Base-by-base conservation (phyloP, 2,797 vertebrate species). In the Crypturellus tataupa region DNA sequence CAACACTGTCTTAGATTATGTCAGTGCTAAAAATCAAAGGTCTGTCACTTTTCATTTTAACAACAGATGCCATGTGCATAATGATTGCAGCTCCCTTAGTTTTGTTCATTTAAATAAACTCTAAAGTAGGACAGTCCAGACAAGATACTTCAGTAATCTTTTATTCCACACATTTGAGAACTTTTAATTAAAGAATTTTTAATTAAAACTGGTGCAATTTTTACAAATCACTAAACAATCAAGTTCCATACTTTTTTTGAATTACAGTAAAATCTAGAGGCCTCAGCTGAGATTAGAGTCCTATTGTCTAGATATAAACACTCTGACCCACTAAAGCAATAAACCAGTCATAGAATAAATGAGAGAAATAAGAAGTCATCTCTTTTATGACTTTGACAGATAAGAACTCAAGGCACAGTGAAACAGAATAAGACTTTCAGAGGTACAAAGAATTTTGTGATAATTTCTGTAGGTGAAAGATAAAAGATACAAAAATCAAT, bases 21-120 rank as follows among this genome's bases (percentile, higher is more conserved):
- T 64, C 71, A 78, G 60, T 8, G n/a, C 37, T 87, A 89, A 95
- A 96, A 95, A 90, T 51, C 84, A 95, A 84, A 94, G 92, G 93
- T 95, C 94, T 95, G 29, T 55, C 90, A 92, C 81, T 87, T 71
- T 80, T 80, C 49, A 27, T 85, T 92, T 92, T 80, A 91, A 83
- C 69, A 80, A 58, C 81, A 81, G 70, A 91, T 91, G 80, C 33
- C 73, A 77, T 18, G 51, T 31, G 79, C 67, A 70, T 68, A 87
- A 93, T 25, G 67, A 83, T n/a, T 69, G 51, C 35, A 78, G 55
- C 8, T 78, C 46, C 33, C 68, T 78, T 71, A 62, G 9, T 31
- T 94, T 85, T 80, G 6, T 21, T 85, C 58, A 58, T 78, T 90
- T 68, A 81, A 78, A 89, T 87, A 62, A 80, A 72, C 25, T 40